Evolutionary conservation across 2,888 invertebrate genomes (phyloP).

Genomic region (Dione juno): DNA sequence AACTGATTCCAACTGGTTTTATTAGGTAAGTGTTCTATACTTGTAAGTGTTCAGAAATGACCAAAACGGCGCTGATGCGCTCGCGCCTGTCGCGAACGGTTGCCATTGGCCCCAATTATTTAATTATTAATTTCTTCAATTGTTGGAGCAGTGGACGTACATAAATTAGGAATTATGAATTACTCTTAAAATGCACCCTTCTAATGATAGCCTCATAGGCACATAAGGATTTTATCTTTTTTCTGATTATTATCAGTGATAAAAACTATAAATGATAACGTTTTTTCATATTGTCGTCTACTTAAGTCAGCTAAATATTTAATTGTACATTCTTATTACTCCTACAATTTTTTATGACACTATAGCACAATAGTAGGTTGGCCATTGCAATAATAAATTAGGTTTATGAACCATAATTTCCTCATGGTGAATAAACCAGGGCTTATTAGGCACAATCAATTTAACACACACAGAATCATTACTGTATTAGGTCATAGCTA

Average conservation of each 20-base stretch:
- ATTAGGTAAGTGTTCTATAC: slow-evolving; percentile 19
- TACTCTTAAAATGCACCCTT: neutral
- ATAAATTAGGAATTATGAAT: neutral
- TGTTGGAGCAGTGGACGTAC: neutral
- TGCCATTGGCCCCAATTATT: slow-evolving; percentile 25
- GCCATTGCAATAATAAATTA: neutral
- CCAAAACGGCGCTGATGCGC: slow-evolving; percentile 14
- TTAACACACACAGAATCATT: too few species aligned
- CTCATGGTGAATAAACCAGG: too few species aligned
- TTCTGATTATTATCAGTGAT: slow-evolving; percentile 21
- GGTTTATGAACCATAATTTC: too few species aligned
- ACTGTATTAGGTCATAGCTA: too few species aligned
- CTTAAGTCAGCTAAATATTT: neutral
- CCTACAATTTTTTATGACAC: neutral
- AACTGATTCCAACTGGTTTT: slow-evolving; percentile 10
- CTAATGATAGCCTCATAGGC: neutral
- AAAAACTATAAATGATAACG: slow-evolving; percentile 16
- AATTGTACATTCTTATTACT: neutral
- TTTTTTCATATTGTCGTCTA: neutral
- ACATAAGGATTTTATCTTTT: neutral
- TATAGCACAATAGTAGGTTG: neutral
- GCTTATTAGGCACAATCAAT: too few species aligned
- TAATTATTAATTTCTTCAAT: slow-evolving; percentile 12
- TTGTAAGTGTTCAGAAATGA: slow-evolving; percentile 1
- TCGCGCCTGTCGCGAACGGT: slow-evolving; percentile 27